Evolutionary conservation across 2,113 vertebrate genomes (phyloP), one percentile per base, ranked within the genome.

Genomic region (Anthoscopus minutus): DNA sequence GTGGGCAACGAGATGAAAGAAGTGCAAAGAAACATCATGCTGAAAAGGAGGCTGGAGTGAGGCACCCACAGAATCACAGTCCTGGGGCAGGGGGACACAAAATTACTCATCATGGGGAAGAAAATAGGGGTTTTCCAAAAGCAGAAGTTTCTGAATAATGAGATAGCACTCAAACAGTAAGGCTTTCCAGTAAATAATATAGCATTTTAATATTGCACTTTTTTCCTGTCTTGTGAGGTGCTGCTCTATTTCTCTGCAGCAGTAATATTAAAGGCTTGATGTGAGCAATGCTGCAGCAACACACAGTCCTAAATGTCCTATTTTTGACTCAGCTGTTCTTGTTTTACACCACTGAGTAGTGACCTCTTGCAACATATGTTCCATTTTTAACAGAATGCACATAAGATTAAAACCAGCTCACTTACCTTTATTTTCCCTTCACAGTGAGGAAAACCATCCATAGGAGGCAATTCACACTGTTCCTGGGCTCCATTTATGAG

Each of bases 391-490:
- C 2, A 66, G 42, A 82, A 70, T 5, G 35, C 9, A 62, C 7
- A 7, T 19, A 71, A 72, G 61, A 83, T 81, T 57, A 92, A 61
- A 69, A 73, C 1, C 15, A 73, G 35, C 17, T 73, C 53, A 28
- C 93, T 98, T 98, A 99, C 99, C 98, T 99, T 99, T 96, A 99
- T 92, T 94, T 99, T 99, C 96, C 98, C 98, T 97, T 99, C 99
- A 51, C 99, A 99, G 98, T 99, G 99, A 95, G 99, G 99, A 96
- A 99, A 99, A 96, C 99, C 99, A 93, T 99, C 99, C 98, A 99
- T 98, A 96, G 98, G 97, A 95, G 99, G 99, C 97, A 99, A 98
- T 97, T 99, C 98, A 91, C 99, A 99, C 98, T 99, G 99, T 97
- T 99, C 99, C 98, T 99, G 99, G 97, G 98, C 99, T 96, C 99